Conservation (phyloP, 2,113 vertebrate species). For the Seriola dumerili region DNA sequence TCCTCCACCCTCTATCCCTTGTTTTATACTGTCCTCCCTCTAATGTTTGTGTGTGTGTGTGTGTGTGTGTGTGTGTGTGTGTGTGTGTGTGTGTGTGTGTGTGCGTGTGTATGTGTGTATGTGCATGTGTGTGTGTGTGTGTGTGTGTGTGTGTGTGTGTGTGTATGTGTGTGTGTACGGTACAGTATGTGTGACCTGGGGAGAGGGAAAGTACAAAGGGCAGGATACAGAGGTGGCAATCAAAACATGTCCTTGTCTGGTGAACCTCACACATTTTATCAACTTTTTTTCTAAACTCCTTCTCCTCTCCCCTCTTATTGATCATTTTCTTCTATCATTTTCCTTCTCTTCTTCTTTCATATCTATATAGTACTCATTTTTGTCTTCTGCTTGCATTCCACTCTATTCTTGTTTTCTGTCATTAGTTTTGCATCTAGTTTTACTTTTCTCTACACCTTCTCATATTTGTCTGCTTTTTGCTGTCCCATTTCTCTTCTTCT, state of each 20-base stretch:
- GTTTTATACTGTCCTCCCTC: conserved; percentile 33
- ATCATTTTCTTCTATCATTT: background rate
- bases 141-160: conserved; percentile 17
- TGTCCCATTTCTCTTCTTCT: background rate
- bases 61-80: background rate
- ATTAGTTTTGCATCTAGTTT: background rate
- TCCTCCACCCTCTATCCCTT: conserved; percentile 12
- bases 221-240: conserved; percentile 30
- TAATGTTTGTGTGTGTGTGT: conserved; percentile 21
- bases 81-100: conserved; percentile 26
- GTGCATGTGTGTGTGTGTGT: conserved; percentile 18
- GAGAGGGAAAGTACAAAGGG: conserved; percentile 30
- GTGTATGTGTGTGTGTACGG: background rate
- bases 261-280: conserved; percentile 31
- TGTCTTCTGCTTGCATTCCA: background rate
- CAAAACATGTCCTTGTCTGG: conserved; percentile 66
- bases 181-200: conserved; percentile 22
- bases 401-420: background rate
- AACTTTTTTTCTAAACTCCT: conserved; percentile 5
- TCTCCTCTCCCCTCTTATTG: background rate
- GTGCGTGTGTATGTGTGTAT: background rate
- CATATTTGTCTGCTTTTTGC: background rate
- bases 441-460: background rate
- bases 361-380: background rate
- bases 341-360: background rate